These are phyloP conservation scores for Megaceryle torquata DNA, from an alignment of 2,113 vertebrate species.

Conservation along the genomic window DNA sequence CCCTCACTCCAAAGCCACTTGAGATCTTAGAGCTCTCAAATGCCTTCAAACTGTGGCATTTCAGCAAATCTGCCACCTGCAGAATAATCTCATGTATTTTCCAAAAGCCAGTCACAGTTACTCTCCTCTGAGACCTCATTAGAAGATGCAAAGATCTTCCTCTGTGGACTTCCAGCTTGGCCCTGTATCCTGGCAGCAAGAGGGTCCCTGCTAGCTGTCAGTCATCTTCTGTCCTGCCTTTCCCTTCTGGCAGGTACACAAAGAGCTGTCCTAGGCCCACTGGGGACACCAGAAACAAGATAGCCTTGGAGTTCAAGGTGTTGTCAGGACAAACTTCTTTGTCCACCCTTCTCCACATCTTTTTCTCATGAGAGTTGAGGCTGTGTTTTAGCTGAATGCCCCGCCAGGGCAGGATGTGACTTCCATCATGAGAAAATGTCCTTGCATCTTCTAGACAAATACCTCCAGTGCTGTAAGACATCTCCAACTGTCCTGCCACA, in stretches of 20 bases:
- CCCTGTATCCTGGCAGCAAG: not conserved
- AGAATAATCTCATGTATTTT: not conserved
- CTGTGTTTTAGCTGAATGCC: not conserved
- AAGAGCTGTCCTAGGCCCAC: not conserved
- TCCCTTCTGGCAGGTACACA: not conserved
- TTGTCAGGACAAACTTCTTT: not conserved
- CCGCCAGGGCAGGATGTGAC: not conserved
- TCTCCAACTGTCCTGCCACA: not conserved
- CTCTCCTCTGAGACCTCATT: constrained; percentile 45
- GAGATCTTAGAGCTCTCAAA: not conserved
- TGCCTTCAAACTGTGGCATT: not conserved
- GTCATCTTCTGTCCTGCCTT: not conserved
- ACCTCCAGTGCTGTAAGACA: not conserved
- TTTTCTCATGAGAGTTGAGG: not conserved
- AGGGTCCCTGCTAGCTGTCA: not conserved
- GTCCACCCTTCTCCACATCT: not conserved
- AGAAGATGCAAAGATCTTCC: not conserved
- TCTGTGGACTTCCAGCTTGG: not conserved
- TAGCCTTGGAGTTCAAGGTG: not conserved
- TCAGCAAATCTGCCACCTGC: not conserved
- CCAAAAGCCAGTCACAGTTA: not conserved
- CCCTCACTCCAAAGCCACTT: not conserved
- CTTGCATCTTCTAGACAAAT: not conserved
- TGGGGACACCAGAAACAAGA: not conserved
- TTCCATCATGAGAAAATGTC: not conserved